phyloP scores from a whole-genome alignment of 2,888 invertebrate species.

The Drosophila nr. perissopoda region DNA sequence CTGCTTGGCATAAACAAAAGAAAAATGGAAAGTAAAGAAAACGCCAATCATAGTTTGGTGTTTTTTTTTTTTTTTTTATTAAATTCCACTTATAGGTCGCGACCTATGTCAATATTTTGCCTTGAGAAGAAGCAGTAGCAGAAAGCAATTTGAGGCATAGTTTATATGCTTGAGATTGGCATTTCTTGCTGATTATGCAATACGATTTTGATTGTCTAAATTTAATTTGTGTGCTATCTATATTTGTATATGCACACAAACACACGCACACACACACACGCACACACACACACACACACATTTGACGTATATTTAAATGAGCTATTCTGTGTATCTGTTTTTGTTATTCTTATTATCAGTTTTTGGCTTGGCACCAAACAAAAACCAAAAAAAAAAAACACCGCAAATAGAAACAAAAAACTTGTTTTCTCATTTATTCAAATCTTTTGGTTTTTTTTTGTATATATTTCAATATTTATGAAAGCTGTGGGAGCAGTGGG shows the following conservation, averaged over 20 bases:
- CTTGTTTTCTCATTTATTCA: slow-evolving; percentile 36
- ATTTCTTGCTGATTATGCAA: slow-evolving; percentile 49
- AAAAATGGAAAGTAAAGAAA: background rate
- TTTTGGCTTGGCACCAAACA: slow-evolving; percentile 30
- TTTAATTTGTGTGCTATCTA: slow-evolving; percentile 50
- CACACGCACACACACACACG: background rate
- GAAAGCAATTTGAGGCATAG: slow-evolving; percentile 1
- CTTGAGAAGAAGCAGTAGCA: slow-evolving; percentile 7
- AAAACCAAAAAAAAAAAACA: background rate
- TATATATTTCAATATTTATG: slow-evolving; percentile 30
- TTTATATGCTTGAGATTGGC: slow-evolving; percentile 9
- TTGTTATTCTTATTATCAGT: slow-evolving; percentile 39
- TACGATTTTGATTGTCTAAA: slow-evolving; percentile 48
- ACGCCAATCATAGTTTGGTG: background rate
- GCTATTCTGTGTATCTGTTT: slow-evolving; percentile 15
- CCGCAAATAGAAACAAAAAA: slow-evolving; percentile 28
- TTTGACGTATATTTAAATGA: slow-evolving; percentile 11
- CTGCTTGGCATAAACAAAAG: slow-evolving; percentile 6
- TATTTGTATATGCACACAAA: slow-evolving; percentile 10
- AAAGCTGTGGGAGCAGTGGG: slow-evolving; percentile 7
- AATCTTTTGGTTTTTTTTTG: slow-evolving; percentile 4
- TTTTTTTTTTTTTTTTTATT: slow-evolving; percentile 5
- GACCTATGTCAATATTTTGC: slow-evolving; percentile 60
- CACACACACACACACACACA: background rate
- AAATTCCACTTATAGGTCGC: slow-evolving; percentile 28